Evolutionary conservation across 2,888 invertebrate species (phyloP), one percentile per base, ranked within the genome.

Genomic region (Lycaena phlaeas): DNA sequence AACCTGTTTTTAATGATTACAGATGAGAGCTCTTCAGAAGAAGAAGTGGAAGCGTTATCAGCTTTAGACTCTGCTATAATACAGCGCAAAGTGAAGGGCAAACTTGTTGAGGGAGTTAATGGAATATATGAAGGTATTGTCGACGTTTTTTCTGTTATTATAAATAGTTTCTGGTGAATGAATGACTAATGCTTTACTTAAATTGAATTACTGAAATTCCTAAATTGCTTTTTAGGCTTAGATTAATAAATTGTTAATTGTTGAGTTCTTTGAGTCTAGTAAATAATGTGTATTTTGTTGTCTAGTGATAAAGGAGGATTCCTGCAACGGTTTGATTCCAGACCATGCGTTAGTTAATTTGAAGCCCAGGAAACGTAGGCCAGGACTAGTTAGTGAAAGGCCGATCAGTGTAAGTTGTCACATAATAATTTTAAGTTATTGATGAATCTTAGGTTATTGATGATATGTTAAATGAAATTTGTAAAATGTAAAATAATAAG

Each of bases 321-420:
- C 59, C 0, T 61, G 65, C 36, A 77, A 78, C 43, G 79, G 78
- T 0, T 46, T 82, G 52, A 81, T 84, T 27, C 82, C 82, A 4
- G 81, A 82, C 4, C 79, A 79, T 53, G 82, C 82, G 14, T 49
- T 82, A 2, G 57, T 82, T 14, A 68, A 55, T 17, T 48, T 71
- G 43, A 75, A 69, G 49, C 76, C 78, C 4, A 71, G 87, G 48
- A 86, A 88, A 46, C 72, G 86, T 34, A 73, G 88, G 4, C 87
- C 88, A 1, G 86, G 88, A 0, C 77, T 91, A 4, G 89, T 89
- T 3, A 87, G 88, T 14, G 88, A 90, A 52, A 74, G 88, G 41
- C 86, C 89, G 2, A 91, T 91, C 34, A 91, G 90, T 59, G 82
- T 82, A 50, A 77, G 84, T 76, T 29, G 37, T 14, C 14, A n/a